A percentile compares a stretch with the other conserved stretches of the same genome.
Evolutionary conservation across 2,888 invertebrate species (phyloP).

Genomic region (Drosophila merina): DNA sequence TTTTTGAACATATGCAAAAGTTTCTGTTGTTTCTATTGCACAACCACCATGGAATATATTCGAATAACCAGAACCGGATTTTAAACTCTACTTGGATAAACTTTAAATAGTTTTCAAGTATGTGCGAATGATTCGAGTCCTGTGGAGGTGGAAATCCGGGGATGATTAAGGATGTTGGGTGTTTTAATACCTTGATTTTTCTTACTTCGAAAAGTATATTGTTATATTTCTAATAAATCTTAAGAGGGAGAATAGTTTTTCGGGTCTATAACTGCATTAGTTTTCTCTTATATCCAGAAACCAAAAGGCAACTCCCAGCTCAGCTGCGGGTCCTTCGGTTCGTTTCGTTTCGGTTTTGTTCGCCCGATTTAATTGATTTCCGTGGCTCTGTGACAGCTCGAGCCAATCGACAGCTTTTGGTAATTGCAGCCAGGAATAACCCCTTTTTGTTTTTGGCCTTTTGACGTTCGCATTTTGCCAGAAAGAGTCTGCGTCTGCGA

Average conservation of each 20-base stretch:
- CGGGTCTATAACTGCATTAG: constrained; percentile 20
- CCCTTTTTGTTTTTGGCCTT: constrained; percentile 37
- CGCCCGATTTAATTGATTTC: constrained; percentile 59
- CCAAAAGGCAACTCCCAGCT: constrained; percentile 1
- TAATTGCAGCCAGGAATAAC: constrained; percentile 42
- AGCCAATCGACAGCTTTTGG: constrained; percentile 58
- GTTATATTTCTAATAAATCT: background rate
- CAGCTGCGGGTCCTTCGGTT: background rate
- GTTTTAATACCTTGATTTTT: constrained; percentile 1
- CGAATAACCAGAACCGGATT: constrained; percentile 47
- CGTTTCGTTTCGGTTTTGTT: constrained; percentile 12
- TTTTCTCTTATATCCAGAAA: constrained; percentile 3
- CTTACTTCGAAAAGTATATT: background rate
- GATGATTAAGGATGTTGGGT: constrained; percentile 11
- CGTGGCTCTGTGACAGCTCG: constrained; percentile 40
- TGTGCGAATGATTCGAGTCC: constrained; percentile 34
- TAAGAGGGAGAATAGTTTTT: background rate
- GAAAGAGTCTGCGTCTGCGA: constrained; percentile 48
- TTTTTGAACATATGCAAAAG: constrained; percentile 71
- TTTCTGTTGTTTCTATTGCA: constrained; percentile 36
- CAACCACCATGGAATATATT: constrained; percentile 42
- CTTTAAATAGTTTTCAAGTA: constrained; percentile 66
- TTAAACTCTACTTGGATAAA: constrained; percentile 56
- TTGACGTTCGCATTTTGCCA: constrained; percentile 4
- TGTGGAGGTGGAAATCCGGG: background rate